Evolutionary conservation across 2,113 vertebrate species (phyloP), one percentile per base, ranked within the genome.

Genomic region (Corapipo altera): DNA sequence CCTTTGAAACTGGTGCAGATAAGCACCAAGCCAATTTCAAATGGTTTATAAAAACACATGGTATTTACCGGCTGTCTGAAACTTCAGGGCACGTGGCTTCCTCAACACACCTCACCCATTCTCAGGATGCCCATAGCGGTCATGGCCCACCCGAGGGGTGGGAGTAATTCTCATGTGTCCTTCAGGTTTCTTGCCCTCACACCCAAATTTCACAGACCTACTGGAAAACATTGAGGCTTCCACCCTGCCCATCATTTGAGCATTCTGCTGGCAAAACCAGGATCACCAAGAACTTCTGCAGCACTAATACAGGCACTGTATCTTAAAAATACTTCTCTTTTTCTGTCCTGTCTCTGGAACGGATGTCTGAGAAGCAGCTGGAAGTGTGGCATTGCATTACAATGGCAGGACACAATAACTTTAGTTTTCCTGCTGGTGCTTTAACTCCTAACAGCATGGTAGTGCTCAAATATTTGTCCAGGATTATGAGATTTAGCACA

Each of bases 41-140:
- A 10, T 3, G 5, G 11, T 44, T 88, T 32, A 5, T 16, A 33
- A 30, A 35, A 27, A 32, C 17, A 13, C 6, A 8, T 3, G 11
- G 15, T 22, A 23, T 51, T 33, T 80, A 6, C 4, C 18, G 13
- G 5, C 44, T 43, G 12, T 2, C 44, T 69, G 22, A 54, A 43
- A 41, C 16, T 6, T 9, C 54, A 87, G 26, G 27, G 16, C 12
- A 23, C 0, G 0, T 5, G 32, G 6, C 14, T 24, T n/a, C 21
- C 35, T 66, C 62, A 35, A 32, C 57, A 59, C 43, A 15, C 15
- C 26, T 72, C 11, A 8, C 10, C 6, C 9, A 2, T 4, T 22
- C 41, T 39, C 5, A 3, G 49, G 54, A 19, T 14, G 8, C 10
- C 48, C 28, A 19, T 2, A 0, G 35, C 6, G 32, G 26, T 46